Evolutionary conservation across 2,888 invertebrate species (phyloP).

Genomic region (Eupithecia dodoneata): DNA sequence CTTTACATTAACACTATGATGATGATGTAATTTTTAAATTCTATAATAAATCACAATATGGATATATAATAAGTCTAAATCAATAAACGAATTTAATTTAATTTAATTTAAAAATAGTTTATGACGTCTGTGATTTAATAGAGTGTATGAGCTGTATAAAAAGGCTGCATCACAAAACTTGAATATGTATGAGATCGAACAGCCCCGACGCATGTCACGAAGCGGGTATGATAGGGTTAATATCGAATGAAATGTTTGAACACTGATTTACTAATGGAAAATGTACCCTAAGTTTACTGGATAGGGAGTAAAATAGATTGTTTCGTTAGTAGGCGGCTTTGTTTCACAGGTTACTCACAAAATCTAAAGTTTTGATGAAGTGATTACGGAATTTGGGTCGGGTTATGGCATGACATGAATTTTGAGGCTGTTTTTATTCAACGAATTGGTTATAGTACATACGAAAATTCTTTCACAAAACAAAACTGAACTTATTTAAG

Average conservation of each 20-base stretch:
- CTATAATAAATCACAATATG: no score
- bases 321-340: constrained; percentile 17
- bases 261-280: constrained; percentile 29
- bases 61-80: no score
- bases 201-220: constrained; percentile 61
- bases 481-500: neutral
- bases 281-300: constrained; percentile 17
- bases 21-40: no score
- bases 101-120: no score
- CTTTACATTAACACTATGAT: no score
- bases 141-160: constrained; percentile 9
- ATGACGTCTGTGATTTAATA: neutral
- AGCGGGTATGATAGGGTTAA: constrained; percentile 60
- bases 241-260: constrained; percentile 53
- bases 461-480: neutral
- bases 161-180: constrained; percentile 27
- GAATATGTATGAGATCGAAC: constrained; percentile 50
- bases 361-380: constrained; percentile 47
- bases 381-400: constrained; percentile 37
- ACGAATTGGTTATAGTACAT: neutral
- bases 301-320: constrained; percentile 28
- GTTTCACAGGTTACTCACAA: constrained; percentile 37
- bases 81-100: no score
- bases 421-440: neutral
- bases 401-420: neutral